Evolutionary conservation across 1,140 invertebrate species (phyloP), one percentile per base, ranked within the genome.

Genomic region (Zaprionus taronus): DNA sequence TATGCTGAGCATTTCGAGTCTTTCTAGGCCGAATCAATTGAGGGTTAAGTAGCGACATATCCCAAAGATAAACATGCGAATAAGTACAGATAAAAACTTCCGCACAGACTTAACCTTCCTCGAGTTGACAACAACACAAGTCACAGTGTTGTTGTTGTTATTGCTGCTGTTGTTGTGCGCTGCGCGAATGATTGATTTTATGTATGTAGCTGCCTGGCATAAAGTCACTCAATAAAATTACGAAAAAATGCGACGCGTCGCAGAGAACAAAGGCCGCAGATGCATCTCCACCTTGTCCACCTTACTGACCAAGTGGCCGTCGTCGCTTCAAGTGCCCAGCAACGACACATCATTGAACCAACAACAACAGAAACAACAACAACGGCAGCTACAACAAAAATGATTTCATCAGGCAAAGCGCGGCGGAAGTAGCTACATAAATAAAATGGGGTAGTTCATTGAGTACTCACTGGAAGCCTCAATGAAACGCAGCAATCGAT

Each of bases 161-260:
- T 68, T 77, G 73, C n/a, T 77, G 73, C 56, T 67, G 36, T 49
- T 72, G 47, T 72, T 65, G 20, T 65, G 64, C 58, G 65, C 31
- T 57, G 73, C 62, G 65, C 72, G 73, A 86, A 86, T 86, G 83
- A 87, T 87, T 89, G 84, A 86, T 86, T 86, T 86, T 86, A 89
- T 86, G 80, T 87, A 89, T 86, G 83, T 86, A 82, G 69, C 57
- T 72, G 84, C 81, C 78, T 87, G 83, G 84, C 84, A 87, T 87
- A 89, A 87, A 87, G 83, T 87, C 83, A 87, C 83, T 87, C 83
- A 89, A 87, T 87, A 87, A 87, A 87, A 87, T 87, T 89, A 87
- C 83, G 80, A 87, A 83, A 87, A 87, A 87, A 83, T 87, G 84
- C 80, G 84, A 60, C 51, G 83, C 67, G 83, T 72, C 83, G 81